Conservation (phyloP, 2,113 vertebrate species). For the Calypte anna region DNA sequence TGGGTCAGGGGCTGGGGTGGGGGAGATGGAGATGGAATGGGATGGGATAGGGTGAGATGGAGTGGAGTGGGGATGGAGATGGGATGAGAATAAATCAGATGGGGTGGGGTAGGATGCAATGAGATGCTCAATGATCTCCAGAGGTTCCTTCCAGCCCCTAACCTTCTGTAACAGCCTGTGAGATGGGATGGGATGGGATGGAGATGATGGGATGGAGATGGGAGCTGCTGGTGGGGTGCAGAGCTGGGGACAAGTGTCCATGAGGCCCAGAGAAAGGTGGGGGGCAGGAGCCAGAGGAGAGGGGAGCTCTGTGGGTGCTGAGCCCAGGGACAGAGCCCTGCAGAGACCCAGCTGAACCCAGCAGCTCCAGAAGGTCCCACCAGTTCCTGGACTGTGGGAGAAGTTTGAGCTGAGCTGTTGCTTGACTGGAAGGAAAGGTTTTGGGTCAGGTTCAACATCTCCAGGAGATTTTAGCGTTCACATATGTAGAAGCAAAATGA, state of each 20-base stretch:
- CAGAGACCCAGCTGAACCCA: too few relatives aligned
- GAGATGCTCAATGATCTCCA: too few relatives aligned
- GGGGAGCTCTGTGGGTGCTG: background rate
- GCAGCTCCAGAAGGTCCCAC: too few relatives aligned
- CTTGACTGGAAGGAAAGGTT: fast-evolving
- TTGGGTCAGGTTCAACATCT: background rate
- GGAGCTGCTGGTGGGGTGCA: background rate
- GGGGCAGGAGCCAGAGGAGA: background rate
- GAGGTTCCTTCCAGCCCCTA: too few relatives aligned
- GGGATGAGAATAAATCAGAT: too few relatives aligned
- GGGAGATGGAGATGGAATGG: background rate
- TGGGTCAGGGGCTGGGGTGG: too few relatives aligned
- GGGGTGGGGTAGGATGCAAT: too few relatives aligned
- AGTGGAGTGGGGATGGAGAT: too few relatives aligned
- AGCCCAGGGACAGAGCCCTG: fast-evolving
- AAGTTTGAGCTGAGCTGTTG: background rate
- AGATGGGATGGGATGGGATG: too few relatives aligned
- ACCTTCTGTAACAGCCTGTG: too few relatives aligned
- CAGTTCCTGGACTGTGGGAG: too few relatives aligned
- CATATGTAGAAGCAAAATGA: background rate
- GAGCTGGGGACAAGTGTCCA: background rate
- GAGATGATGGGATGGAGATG: too few relatives aligned
- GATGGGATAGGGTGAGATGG: background rate
- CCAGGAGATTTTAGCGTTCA: fast-evolving
- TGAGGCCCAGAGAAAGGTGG: fast-evolving